Evolutionary conservation across 2,888 invertebrate species (phyloP).

Genomic region (Drosophila kuntzei): DNA sequence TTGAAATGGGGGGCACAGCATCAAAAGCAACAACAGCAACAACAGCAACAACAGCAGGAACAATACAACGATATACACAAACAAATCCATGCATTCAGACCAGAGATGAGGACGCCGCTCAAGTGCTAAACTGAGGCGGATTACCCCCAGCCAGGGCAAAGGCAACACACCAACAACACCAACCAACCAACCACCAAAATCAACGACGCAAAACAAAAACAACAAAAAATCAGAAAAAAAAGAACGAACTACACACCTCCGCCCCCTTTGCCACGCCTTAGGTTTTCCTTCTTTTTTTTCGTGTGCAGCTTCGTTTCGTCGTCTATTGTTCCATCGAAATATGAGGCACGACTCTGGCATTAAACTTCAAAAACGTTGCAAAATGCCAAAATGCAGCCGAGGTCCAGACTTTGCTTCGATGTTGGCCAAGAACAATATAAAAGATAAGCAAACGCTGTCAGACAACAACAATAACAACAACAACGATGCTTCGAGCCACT

Average conservation of each 20-base stretch:
- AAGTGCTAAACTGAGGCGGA: constrained; percentile 82
- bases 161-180: constrained; percentile 8
- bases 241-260: constrained; percentile 64
- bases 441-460: constrained; percentile 76
- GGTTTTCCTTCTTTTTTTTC: constrained; percentile 29
- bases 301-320: constrained; percentile 30
- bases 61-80: constrained; percentile 47
- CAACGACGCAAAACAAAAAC: constrained; percentile 18
- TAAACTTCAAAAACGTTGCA: constrained; percentile 80
- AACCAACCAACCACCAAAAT: constrained; percentile 16
- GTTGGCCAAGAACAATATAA: constrained; percentile 80
- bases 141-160: constrained; percentile 71
- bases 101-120: constrained; percentile 70
- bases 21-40: constrained; percentile 19
- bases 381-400: constrained; percentile 79
- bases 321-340: constrained; percentile 79
- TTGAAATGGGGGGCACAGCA: constrained; percentile 57
- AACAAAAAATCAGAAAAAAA: not conserved
- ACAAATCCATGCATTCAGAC: constrained; percentile 57
- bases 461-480: constrained; percentile 43
- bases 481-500: constrained; percentile 59
- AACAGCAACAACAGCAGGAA: constrained; percentile 38
- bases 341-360: constrained; percentile 82
- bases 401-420: constrained; percentile 65
- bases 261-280: constrained; percentile 75